Conservation (phyloP, 2,888 invertebrate species). For the Marasmarcha lunaedactyla region DNA sequence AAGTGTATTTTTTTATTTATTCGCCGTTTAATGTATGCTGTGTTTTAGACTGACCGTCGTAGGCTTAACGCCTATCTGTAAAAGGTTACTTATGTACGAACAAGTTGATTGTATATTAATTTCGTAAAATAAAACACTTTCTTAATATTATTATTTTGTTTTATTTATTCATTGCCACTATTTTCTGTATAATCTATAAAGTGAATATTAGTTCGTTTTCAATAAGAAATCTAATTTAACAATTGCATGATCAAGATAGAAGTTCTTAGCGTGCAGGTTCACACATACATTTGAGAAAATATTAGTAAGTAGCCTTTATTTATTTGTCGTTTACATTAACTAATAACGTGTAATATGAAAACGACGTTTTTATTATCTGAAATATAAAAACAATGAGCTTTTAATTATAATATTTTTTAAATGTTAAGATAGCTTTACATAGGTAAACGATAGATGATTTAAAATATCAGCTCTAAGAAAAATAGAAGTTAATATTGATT, state of each 20-base stretch:
- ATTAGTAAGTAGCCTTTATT: no score
- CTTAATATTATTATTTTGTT: constrained; percentile 29
- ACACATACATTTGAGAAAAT: no score
- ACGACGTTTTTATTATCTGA: constrained; percentile 60
- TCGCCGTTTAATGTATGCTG: constrained; percentile 22
- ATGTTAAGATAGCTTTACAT: no score
- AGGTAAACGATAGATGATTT: no score
- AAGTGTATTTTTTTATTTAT: constrained; percentile 16
- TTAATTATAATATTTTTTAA: background rate
- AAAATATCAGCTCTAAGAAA: no score
- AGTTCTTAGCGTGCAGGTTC: no score
- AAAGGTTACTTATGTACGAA: constrained; percentile 44
- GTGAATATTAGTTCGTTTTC: no score
- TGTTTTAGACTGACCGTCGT: constrained; percentile 39
- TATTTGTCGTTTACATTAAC: constrained; percentile 50
- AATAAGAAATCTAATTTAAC: no score
- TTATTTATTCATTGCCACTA: constrained; percentile 15
- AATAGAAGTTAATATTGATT: no score
- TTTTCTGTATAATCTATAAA: constrained; percentile 8
- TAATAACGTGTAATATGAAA: constrained; percentile 53
- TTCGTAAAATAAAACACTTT: constrained; percentile 66
- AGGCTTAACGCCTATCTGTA: constrained; percentile 11
- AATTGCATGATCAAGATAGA: no score
- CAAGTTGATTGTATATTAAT: constrained; percentile 65
- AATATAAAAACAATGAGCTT: constrained; percentile 18